These are phyloP conservation scores for Trididemnum nubilum DNA, from an alignment of 23 tunicate species.

Conservation along the genomic window DNA sequence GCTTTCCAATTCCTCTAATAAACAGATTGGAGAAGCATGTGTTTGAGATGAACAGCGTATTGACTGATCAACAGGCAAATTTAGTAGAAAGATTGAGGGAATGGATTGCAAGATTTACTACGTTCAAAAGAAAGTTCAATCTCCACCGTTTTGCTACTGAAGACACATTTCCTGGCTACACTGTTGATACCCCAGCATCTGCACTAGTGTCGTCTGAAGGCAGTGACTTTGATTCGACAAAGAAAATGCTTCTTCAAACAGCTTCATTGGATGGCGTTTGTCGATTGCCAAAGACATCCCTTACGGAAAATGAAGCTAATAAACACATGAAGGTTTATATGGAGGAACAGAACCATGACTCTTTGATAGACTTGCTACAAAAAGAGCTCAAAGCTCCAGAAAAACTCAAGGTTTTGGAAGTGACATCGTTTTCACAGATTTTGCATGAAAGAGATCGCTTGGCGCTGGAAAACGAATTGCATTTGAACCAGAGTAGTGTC, in stretches of 20 bases:
- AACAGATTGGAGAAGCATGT: conserved; percentile 60
- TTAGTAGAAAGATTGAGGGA: neutral
- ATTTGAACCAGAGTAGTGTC: conserved; percentile 6
- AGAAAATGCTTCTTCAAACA: conserved; percentile 51
- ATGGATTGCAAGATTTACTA: conserved; percentile 36
- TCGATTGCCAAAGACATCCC: conserved; percentile 40
- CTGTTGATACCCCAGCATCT: conserved; percentile 55
- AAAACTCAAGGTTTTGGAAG: conserved; percentile 28
- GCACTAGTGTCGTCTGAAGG: conserved; percentile 21
- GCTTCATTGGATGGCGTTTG: conserved; percentile 60
- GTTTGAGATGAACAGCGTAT: conserved; percentile 30
- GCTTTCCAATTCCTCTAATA: conserved; percentile 64
- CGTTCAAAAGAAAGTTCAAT: neutral
- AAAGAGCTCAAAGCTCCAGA: neutral
- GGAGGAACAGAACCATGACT: conserved; percentile 37
- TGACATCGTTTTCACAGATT: conserved; percentile 43
- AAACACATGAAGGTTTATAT: conserved; percentile 21
- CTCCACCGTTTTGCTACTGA: neutral
- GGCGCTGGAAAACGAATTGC: conserved; percentile 7
- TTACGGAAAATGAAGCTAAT: conserved; percentile 37
- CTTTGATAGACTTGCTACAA: conserved; percentile 5
- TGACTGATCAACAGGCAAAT: neutral
- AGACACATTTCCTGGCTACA: conserved; percentile 57
- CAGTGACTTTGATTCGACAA: neutral
- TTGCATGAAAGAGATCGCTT: conserved; percentile 45